These are phyloP conservation scores for Lepidurus couesii DNA, from an alignment of 1,140 invertebrate species.

Conservation along the genomic window DNA sequence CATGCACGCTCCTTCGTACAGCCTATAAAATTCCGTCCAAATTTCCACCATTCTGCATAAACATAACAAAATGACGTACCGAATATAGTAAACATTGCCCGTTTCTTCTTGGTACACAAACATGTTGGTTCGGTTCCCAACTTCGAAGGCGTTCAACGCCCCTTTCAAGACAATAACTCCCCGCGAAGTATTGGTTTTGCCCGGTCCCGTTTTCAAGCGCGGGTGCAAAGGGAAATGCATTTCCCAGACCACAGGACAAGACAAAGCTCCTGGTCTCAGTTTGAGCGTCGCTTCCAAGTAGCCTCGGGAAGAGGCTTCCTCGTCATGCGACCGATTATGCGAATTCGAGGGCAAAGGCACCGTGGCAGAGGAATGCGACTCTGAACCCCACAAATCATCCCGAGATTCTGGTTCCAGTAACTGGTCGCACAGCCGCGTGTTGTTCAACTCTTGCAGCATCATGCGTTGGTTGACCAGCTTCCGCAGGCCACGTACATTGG, in stretches of 20 bases:
- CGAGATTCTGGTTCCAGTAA: conserved; percentile 62
- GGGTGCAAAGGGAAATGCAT: conserved; percentile 65
- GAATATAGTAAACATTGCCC: conserved; percentile 65
- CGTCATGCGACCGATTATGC: conserved; percentile 21
- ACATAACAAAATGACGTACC: conserved; percentile 41
- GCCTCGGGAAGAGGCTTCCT: conserved; percentile 34
- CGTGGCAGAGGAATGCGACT: conserved; percentile 36
- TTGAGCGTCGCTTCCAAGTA: conserved; percentile 50
- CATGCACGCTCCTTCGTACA: conserved; percentile 26
- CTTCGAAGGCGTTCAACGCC: conserved; percentile 64
- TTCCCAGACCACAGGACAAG: conserved; percentile 67
- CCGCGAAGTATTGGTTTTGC: conserved; percentile 35
- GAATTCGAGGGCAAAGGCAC: conserved; percentile 29
- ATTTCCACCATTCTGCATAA: neutral
- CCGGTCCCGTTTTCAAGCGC: conserved; percentile 51
- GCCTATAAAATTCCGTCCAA: neutral
- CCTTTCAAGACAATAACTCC: conserved; percentile 54
- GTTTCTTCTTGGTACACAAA: conserved; percentile 67
- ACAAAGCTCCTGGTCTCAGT: conserved; percentile 61
- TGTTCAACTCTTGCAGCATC: conserved; percentile 61
- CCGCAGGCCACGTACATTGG: conserved; percentile 56
- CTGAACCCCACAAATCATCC: conserved; percentile 51
- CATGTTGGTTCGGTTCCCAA: conserved; percentile 71
- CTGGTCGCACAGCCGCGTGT: conserved; percentile 62
- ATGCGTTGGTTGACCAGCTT: conserved; percentile 67